These are phyloP conservation scores for Deroplatys truncata DNA, from an alignment of 2,888 invertebrate species.

Conservation along the genomic window DNA sequence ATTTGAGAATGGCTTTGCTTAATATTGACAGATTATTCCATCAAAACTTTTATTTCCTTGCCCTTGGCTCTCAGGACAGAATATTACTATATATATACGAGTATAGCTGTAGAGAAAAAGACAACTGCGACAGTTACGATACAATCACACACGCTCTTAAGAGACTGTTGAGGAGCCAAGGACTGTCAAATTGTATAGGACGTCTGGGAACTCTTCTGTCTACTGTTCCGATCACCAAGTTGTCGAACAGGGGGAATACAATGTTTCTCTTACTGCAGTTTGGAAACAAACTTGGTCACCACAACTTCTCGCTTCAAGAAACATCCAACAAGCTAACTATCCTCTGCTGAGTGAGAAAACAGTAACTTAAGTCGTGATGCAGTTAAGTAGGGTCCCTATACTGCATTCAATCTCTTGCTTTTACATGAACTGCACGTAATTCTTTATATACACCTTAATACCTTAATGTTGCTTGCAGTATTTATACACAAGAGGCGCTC, in stretches of 20 bases:
- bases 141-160: not conserved
- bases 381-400: no score
- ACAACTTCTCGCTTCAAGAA: not conserved
- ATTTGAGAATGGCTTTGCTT: not conserved
- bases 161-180: not conserved
- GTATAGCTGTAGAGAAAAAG: not conserved
- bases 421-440: no score
- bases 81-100: not conserved
- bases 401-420: no score
- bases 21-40: not conserved
- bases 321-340: not conserved
- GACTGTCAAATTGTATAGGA: slow-evolving; percentile 21
- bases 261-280: not conserved
- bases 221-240: not conserved
- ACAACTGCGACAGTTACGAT: not conserved
- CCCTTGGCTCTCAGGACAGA: not conserved
- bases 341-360: not conserved
- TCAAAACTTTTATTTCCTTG: not conserved
- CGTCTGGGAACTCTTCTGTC: slow-evolving; percentile 18
- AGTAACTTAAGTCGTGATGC: not conserved
- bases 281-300: not conserved
- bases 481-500: no score
- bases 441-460: no score
- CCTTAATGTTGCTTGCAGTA: no score
- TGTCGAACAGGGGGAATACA: not conserved